Base-by-base conservation (phyloP, 1,140 invertebrate species). In the Pseudomyrmex flavicornis region DNA sequence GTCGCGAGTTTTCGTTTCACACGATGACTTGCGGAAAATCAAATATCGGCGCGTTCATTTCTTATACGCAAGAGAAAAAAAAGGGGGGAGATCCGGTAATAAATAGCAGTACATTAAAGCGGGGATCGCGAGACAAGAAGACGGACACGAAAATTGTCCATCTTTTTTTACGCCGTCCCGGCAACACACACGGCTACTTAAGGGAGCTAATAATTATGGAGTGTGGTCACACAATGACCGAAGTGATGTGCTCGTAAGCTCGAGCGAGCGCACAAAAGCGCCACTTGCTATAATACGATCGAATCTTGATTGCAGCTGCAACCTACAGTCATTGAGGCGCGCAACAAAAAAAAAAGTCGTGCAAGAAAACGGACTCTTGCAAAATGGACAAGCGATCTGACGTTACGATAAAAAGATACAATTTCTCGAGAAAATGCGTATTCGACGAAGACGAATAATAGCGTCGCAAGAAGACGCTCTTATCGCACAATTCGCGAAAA, bases 141-240 rank as follows among this genome's bases (percentile, higher is more conserved):
- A 46, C n/a, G 52, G 54, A 59, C 50, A 61, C 58, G 86, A 88
- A 87, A 87, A 83, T 86, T 54, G 61, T 59, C 68, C 48, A 74
- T 5, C 70, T 77, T 86, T 87, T 80, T 87, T 80, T 61, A n/a
- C 20, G 17, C 2, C 17, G 7, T 35, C 46, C 46, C 22, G 26
- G 62, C 83, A 87, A 75, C 58, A 59, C 65, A 22, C 35, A 0
- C 66, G 62, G 56, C 59, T 65, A 79, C 50, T 80, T 87, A 59
- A 86, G 44, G 20, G 65, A 75, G 52, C 77, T 87, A 84, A 87
- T 87, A 88, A 87, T 88, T 75, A 59, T 52, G 59, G 50, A 76
- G 56, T 22, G 52, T 68, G 73, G 76, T 84, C 86, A 83, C 73
- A 50, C 73, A 50, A 50, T 72, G 82, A 87, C 48, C 82, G 0